A percentile compares a stretch with the other conserved stretches of the same genome.
These are phyloP conservation scores for Pogonus chalceus DNA, from an alignment of 1,140 invertebrate species.

Conservation along the genomic window DNA sequence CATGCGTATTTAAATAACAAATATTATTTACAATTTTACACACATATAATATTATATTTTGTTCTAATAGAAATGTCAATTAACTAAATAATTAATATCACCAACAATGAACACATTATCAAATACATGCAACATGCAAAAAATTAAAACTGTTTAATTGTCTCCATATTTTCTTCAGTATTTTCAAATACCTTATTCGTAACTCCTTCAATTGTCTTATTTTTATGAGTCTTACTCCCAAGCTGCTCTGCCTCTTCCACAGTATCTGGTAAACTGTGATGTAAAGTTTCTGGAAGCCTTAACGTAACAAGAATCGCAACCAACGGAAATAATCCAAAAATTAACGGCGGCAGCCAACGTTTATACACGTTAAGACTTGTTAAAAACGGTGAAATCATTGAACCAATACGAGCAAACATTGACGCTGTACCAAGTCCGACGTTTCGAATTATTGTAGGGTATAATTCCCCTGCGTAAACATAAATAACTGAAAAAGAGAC, in stretches of 20 bases:
- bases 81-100: too few species aligned
- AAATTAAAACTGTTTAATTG: too few species aligned
- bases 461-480: conserved; percentile 50
- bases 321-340: conserved; percentile 55
- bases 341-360: conserved; percentile 50
- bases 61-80: too few species aligned
- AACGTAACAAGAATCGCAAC: conserved; percentile 50
- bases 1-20: too few species aligned
- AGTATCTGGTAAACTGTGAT: conserved; percentile 47
- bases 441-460: conserved; percentile 52
- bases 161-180: too few species aligned
- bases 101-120: too few species aligned
- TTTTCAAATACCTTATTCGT: too few species aligned
- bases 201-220: too few species aligned
- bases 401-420: conserved; percentile 47
- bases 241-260: conserved; percentile 47
- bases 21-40: too few species aligned
- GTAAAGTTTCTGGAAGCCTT: conserved; percentile 55
- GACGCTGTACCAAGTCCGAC: conserved; percentile 47
- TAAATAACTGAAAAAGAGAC: conserved; percentile 49
- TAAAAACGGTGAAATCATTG: conserved; percentile 48
- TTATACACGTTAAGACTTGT: conserved; percentile 36
- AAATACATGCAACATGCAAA: too few species aligned
- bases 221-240: too few species aligned
- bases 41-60: too few species aligned